Conservation (phyloP, 2,113 vertebrate species). For the Platichthys flesus region DNA sequence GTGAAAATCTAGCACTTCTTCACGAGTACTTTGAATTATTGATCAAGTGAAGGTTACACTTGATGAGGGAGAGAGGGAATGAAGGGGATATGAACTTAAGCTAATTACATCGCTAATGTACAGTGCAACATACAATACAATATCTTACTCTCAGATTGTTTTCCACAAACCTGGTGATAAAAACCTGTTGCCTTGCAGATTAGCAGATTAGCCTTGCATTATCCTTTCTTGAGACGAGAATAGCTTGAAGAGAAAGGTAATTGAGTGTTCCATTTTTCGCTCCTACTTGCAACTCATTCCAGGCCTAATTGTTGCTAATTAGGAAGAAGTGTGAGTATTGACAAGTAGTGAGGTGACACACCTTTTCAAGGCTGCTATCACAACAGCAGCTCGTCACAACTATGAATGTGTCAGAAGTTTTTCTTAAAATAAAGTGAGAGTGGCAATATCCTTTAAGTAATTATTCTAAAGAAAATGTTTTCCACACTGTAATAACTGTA, state of each 20-base stretch:
- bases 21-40: constrained; percentile 61
- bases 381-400: constrained; percentile 13
- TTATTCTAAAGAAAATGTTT: not conserved
- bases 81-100: not conserved
- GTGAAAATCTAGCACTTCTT: constrained; percentile 29
- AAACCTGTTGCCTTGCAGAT: constrained; percentile 38
- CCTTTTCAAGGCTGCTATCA: constrained; percentile 37
- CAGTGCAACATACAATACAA: not conserved
- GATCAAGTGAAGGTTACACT: constrained; percentile 32
- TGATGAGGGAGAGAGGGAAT: constrained; percentile 11
- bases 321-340: constrained; percentile 50
- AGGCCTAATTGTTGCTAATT: constrained; percentile 68
- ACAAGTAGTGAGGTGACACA: constrained; percentile 44
- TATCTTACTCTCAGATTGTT: constrained; percentile 17
- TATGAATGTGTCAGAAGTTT: not conserved
- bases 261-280: constrained; percentile 55
- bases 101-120: not conserved
- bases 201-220: constrained; percentile 39
- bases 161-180: constrained; percentile 42
- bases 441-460: not conserved
- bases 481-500: not conserved
- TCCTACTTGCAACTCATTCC: constrained; percentile 56
- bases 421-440: not conserved
- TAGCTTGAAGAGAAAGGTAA: constrained; percentile 59
- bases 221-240: constrained; percentile 37